These are phyloP conservation scores for Muscina levida DNA, from an alignment of 2,888 invertebrate genomes.

Conservation along the genomic window DNA sequence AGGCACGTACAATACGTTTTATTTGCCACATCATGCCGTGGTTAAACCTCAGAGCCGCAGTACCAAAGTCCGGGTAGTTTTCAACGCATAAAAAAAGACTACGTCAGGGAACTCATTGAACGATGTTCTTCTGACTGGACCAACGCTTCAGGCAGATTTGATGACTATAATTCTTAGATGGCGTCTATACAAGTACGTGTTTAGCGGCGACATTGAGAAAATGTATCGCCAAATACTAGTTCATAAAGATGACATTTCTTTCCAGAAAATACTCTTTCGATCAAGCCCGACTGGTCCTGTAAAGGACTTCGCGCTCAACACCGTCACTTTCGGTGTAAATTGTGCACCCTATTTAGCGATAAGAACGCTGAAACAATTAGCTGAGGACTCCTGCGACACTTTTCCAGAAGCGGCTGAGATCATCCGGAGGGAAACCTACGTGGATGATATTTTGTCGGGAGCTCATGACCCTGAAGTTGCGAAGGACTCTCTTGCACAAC, in stretches of 20 bases:
- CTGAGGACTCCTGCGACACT: constrained; percentile 15
- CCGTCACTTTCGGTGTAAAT: constrained; percentile 62
- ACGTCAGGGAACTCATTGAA: constrained; percentile 18
- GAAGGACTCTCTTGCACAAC: too few relatives aligned
- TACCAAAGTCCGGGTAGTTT: constrained; percentile 26
- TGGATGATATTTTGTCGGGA: too few relatives aligned
- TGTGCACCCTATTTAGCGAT: constrained; percentile 60
- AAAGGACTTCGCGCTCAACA: constrained; percentile 50
- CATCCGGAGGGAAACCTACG: too few relatives aligned
- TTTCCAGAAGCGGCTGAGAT: constrained; percentile 34
- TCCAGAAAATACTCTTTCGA: constrained; percentile 62
- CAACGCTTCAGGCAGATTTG: constrained; percentile 19
- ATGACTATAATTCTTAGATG: too few relatives aligned
- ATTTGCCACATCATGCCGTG: constrained; percentile 62
- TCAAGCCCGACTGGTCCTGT: background rate
- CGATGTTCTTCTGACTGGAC: background rate
- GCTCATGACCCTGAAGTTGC: background rate
- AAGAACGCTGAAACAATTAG: constrained; percentile 45
- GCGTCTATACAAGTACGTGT: too few relatives aligned
- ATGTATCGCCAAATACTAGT: too few relatives aligned
- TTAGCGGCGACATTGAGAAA: too few relatives aligned
- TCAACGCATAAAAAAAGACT: constrained; percentile 22
- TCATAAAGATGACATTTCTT: constrained; percentile 51
- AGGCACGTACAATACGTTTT: constrained; percentile 36
- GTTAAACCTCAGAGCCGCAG: constrained; percentile 42